phyloP scores from a whole-genome alignment of 2,113 vertebrate species.

The Vireo altiloquus region DNA sequence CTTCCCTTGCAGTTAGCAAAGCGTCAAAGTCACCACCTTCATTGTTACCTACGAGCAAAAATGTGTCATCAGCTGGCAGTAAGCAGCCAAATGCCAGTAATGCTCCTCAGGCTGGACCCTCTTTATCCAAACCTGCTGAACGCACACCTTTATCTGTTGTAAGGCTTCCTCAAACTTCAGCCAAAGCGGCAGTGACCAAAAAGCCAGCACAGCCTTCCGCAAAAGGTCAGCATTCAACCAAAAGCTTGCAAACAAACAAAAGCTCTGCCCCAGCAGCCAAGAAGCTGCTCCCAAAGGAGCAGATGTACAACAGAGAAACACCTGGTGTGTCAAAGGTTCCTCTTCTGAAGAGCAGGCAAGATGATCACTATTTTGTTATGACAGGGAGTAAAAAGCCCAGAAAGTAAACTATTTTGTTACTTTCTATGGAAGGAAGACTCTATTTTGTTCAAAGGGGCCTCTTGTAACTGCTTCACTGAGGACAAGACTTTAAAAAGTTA shows the following conservation, averaged over 20 bases:
- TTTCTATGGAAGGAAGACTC: background rate
- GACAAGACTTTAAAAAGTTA: background rate
- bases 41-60: constrained; percentile 16
- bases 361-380: constrained; percentile 89
- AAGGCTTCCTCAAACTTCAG: constrained; percentile 75
- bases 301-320: background rate
- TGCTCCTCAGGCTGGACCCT: background rate
- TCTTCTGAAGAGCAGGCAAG: constrained; percentile 68
- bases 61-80: background rate
- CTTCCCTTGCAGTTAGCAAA: constrained; percentile 35
- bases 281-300: background rate
- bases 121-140: constrained; percentile 51
- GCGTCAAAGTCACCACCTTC: background rate
- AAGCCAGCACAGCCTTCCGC: constrained; percentile 21
- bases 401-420: constrained; percentile 51
- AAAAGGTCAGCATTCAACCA: constrained; percentile 14
- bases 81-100: background rate
- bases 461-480: background rate
- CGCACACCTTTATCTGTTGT: constrained; percentile 66
- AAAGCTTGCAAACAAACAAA: background rate
- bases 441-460: background rate
- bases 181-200: background rate
- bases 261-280: background rate
- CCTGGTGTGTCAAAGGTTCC: constrained; percentile 38
- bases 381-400: constrained; percentile 79